Conservation (phyloP, 2,113 vertebrate species). For the Psammodynastes pulverulentus region DNA sequence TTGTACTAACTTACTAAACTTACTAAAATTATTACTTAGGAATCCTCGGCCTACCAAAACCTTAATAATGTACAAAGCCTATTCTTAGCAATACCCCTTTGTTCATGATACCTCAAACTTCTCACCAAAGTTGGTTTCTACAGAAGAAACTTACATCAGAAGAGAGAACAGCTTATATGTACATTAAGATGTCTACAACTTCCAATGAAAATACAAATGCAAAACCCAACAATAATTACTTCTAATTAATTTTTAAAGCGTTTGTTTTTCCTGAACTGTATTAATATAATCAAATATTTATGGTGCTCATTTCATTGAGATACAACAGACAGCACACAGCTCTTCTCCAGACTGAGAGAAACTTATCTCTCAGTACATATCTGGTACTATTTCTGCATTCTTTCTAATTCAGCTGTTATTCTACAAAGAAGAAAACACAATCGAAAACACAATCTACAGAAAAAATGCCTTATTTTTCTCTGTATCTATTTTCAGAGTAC, state of each 20-base stretch:
- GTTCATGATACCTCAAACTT: neutral
- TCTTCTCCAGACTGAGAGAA: neutral
- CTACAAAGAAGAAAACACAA: neutral
- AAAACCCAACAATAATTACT: neutral
- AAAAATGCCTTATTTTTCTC: neutral
- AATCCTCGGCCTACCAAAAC: neutral
- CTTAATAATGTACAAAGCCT: neutral
- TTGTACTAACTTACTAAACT: too few relatives aligned
- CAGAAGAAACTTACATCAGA: neutral
- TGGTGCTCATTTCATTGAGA: neutral
- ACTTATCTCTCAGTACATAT: neutral
- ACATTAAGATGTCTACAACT: neutral
- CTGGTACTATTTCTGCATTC: neutral
- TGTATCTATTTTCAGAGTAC: neutral
- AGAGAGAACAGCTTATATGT: fast-evolving
- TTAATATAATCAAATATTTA: neutral
- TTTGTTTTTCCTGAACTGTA: neutral
- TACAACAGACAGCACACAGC: neutral
- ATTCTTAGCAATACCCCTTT: neutral
- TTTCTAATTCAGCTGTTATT: neutral
- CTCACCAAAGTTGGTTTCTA: neutral
- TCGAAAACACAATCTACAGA: neutral
- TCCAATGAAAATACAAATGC: neutral
- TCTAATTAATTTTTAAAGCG: neutral
- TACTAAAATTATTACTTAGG: neutral